Evolutionary conservation across 1,140 invertebrate species (phyloP), one percentile per base, ranked within the genome.

Genomic region (Saxidomus purpurata): DNA sequence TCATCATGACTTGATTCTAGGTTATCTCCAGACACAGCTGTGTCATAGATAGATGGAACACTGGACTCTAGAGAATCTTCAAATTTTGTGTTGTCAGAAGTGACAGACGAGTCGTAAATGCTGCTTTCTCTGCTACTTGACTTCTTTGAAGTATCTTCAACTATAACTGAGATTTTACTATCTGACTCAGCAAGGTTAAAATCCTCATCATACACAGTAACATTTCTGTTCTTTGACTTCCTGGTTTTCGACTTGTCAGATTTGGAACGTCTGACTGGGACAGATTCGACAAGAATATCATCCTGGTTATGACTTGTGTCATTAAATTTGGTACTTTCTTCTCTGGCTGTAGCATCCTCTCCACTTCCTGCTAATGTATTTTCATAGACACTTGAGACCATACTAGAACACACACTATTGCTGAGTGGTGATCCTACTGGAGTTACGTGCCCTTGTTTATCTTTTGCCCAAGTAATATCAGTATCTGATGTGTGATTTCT

Each of bases 341-440:
- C 79, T 63, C 28, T 38, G n/a, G 76, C 11, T 36, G 80, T 34
- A 31, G 74, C 63, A 38, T 87, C 87, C n/a, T 69, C 89, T 40
- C 85, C 84, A 15, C 69, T 55, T 6, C 89, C 52, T 67, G 89
- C 28, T 8, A 93, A 25, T 38, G 93, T 92, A 47, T 93, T 93
- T 83, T 94, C 89, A 81, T 95, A 95, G 28, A 95, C 91, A 92
- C 94, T 95, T 0, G 93, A 94, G 34, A 95, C 93, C 94, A 95
- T 95, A 76, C 92, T 93, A 55, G 90, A 93, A 87, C 94, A 94
- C 19, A 94, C 92, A 91, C 90, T 93, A 77, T 81, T 92, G 8
- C 91, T 92, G 28, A 95, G 87, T 17, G 94, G 94, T 25, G 94
- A 94, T 15, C 93, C 93, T 13, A 92, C 49, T 9, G 92, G 93